A percentile compares a stretch with the other conserved stretches of the same genome.
Conservation (phyloP, 1,140 invertebrate species). For the Lasioglossum baleicum region DNA sequence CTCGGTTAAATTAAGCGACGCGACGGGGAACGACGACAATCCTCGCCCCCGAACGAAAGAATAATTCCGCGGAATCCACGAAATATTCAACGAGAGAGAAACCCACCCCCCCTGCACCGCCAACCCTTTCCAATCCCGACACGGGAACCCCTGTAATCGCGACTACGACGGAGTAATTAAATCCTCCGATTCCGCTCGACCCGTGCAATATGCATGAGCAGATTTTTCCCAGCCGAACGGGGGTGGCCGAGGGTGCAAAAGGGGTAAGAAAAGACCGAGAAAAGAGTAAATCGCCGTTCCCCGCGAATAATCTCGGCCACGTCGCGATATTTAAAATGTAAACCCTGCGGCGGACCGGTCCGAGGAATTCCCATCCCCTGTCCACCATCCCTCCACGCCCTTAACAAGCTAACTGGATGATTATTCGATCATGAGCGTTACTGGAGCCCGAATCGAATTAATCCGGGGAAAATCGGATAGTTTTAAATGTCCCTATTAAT, state of each 20-base stretch:
- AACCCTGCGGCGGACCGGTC: not conserved
- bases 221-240: not conserved
- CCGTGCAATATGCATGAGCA: conserved; percentile 40
- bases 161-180: conserved; percentile 30
- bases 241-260: not conserved
- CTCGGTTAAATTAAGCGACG: conserved; percentile 22
- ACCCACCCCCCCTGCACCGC: not conserved
- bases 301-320: conserved; percentile 21
- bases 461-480: too few relatives aligned
- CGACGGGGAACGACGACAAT: conserved; percentile 3
- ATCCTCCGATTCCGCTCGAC: conserved; percentile 47
- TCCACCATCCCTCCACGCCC: too few relatives aligned
- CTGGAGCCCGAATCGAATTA: too few relatives aligned
- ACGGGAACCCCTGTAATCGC: conserved; percentile 9
- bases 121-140: too few relatives aligned
- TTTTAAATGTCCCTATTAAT: too few relatives aligned
- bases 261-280: not conserved
- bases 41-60: conserved; percentile 8
- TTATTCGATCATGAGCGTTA: not conserved
- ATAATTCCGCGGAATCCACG: conserved; percentile 14
- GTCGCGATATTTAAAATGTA: conserved; percentile 34
- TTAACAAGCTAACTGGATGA: not conserved
- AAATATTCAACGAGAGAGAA: conserved; percentile 25
- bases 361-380: not conserved
- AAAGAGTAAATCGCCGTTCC: conserved; percentile 18